Conservation (phyloP, 2,888 invertebrate species). For the Rosalia funebris region DNA sequence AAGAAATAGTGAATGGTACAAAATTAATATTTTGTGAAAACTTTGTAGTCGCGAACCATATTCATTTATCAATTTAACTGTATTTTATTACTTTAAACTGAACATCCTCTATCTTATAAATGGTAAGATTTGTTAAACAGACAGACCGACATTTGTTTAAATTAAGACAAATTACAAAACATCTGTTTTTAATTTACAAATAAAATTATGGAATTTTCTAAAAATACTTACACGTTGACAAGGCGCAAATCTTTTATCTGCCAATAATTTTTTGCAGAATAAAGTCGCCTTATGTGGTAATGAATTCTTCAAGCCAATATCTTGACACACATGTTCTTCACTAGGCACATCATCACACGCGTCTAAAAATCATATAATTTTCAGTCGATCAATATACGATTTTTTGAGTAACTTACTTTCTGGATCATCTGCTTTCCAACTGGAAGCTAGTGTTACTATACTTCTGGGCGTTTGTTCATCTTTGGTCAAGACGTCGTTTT, state of each 20-base stretch:
- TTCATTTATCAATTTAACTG: too few relatives aligned
- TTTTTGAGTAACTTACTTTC: slow-evolving; percentile 59
- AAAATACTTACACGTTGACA: slow-evolving; percentile 63
- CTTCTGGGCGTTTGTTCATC: slow-evolving; percentile 66
- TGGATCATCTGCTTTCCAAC: slow-evolving; percentile 68
- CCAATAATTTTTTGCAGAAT: slow-evolving; percentile 73
- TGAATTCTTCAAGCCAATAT: slow-evolving; percentile 43
- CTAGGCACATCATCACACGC: slow-evolving; percentile 68
- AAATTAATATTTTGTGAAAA: too few relatives aligned
- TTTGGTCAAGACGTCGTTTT: slow-evolving; percentile 75
- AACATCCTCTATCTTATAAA: too few relatives aligned
- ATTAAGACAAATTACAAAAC: too few relatives aligned
- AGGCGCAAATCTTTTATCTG: slow-evolving; percentile 72
- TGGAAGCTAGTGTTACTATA: slow-evolving; percentile 67
- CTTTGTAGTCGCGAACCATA: too few relatives aligned
- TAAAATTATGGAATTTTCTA: too few relatives aligned
- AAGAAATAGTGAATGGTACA: too few relatives aligned
- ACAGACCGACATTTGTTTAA: too few relatives aligned
- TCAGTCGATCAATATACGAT: too few relatives aligned
- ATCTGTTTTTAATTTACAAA: too few relatives aligned
- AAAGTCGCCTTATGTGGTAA: slow-evolving; percentile 65
- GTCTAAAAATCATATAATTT: slow-evolving; percentile 66
- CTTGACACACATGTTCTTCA: slow-evolving; percentile 67
- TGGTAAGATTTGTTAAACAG: too few relatives aligned
- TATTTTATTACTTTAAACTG: too few relatives aligned